Evolutionary conservation across 2,797 vertebrate genomes (phyloP).

Genomic region (Epinephelus awoara): DNA sequence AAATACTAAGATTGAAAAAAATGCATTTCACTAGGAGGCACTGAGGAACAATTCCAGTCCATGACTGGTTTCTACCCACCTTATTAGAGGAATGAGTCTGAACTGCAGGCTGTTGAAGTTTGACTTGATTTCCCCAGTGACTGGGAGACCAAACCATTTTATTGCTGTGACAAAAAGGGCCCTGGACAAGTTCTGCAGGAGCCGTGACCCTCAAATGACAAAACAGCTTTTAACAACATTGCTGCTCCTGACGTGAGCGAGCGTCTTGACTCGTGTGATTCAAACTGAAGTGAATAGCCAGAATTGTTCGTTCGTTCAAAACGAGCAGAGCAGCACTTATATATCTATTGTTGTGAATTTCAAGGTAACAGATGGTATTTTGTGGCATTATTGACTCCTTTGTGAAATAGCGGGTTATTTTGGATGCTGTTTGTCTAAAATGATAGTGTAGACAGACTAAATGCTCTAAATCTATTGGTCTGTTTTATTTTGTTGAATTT

Average conservation of each 20-base stretch:
- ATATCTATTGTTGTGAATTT: constrained; percentile 15
- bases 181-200: constrained; percentile 48
- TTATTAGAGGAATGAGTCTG: constrained; percentile 68
- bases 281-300: background rate
- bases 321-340: constrained; percentile 19
- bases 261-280: constrained; percentile 7
- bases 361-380: constrained; percentile 13
- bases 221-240: constrained; percentile 19
- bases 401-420: constrained; percentile 23
- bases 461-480: background rate
- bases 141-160: constrained; percentile 54
- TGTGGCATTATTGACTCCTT: constrained; percentile 4
- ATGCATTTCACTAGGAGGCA: constrained; percentile 45
- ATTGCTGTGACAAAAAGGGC: constrained; percentile 51
- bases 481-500: background rate
- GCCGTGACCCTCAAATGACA: constrained; percentile 45
- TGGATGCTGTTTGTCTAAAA: constrained; percentile 23
- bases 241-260: constrained; percentile 21
- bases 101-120: constrained; percentile 56
- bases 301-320: background rate
- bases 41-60: constrained; percentile 43
- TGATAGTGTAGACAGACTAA: background rate
- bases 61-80: constrained; percentile 46
- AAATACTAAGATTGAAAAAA: constrained; percentile 39
- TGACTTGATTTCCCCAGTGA: constrained; percentile 79